Conservation (phyloP, 2,888 invertebrate genomes). For the Meiosimyza decipiens region DNA sequence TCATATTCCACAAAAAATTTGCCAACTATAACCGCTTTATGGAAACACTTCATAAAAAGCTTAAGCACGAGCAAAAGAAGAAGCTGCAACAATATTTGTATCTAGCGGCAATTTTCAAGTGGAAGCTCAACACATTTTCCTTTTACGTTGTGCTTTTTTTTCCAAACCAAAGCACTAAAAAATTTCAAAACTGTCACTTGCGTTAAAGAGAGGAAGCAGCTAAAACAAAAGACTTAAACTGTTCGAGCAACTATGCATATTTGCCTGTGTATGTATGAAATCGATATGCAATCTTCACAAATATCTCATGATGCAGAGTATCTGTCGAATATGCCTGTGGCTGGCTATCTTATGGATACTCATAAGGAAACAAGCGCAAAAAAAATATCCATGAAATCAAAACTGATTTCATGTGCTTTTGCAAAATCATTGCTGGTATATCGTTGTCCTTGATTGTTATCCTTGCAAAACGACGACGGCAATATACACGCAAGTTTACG, state of each 20-base stretch:
- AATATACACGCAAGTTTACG: too few relatives aligned
- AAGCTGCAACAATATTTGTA: constrained; percentile 27
- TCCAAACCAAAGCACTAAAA: constrained; percentile 2
- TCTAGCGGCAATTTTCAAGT: constrained; percentile 15
- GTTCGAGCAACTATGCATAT: background rate
- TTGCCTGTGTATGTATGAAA: constrained; percentile 9
- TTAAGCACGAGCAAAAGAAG: background rate
- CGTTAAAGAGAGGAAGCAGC: constrained; percentile 7
- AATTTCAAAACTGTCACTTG: constrained; percentile 18
- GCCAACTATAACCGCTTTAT: background rate
- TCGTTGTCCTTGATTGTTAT: constrained; percentile 23
- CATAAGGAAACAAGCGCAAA: background rate
- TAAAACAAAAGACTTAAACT: background rate
- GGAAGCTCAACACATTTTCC: background rate
- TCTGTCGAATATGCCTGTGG: constrained; percentile 31
- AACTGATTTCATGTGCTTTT: background rate
- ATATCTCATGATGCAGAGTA: constrained; percentile 23
- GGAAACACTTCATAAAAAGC: background rate
- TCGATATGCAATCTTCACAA: constrained; percentile 21
- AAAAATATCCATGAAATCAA: constrained; percentile 13
- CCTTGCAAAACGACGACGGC: background rate
- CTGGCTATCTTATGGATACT: constrained; percentile 9
- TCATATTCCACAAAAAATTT: too few relatives aligned
- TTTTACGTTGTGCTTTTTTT: background rate
- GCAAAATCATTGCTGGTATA: background rate